Percentiles rank a stretch among this genome's conserved stretches.
Evolutionary conservation across 2,888 invertebrate species (phyloP).

Genomic region (Blastobasis lacticolella): DNA sequence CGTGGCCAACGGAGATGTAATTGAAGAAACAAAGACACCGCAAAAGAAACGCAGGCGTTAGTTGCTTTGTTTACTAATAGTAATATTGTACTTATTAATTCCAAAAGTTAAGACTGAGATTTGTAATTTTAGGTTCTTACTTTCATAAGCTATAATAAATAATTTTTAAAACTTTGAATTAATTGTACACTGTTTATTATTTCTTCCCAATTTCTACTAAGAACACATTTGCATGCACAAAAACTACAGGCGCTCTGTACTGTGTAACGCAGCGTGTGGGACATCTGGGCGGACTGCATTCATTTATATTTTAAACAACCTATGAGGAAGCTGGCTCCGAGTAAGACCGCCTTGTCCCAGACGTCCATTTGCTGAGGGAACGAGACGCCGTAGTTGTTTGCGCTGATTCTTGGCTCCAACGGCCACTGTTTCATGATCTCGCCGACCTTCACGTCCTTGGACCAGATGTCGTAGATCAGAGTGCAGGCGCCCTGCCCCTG

Average conservation of each 20-base stretch:
- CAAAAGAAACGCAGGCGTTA: conserved; percentile 54
- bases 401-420: conserved; percentile 6
- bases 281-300: neutral
- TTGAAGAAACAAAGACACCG: conserved; percentile 23
- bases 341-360: conserved; percentile 31
- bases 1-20: conserved; percentile 21
- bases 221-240: too few species aligned
- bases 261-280: too few species aligned
- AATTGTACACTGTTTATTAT: too few species aligned
- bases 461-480: conserved; percentile 22
- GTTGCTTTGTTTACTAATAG: conserved; percentile 1
- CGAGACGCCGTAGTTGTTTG: conserved; percentile 26
- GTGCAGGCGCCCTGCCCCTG: conserved; percentile 16
- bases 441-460: conserved; percentile 26
- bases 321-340: conserved; percentile 43
- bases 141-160: too few species aligned
- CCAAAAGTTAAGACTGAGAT: too few species aligned
- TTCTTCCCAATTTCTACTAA: too few species aligned
- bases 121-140: too few species aligned
- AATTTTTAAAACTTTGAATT: too few species aligned
- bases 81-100: conserved; percentile 3
- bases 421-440: conserved; percentile 23
- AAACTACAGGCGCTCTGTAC: too few species aligned
- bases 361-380: conserved; percentile 34
- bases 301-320: conserved; percentile 25